A percentile compares a stretch with the other conserved stretches of the same genome.
Evolutionary conservation across 2,113 vertebrate genomes (phyloP).

Genomic region (Colinus virginianus): DNA sequence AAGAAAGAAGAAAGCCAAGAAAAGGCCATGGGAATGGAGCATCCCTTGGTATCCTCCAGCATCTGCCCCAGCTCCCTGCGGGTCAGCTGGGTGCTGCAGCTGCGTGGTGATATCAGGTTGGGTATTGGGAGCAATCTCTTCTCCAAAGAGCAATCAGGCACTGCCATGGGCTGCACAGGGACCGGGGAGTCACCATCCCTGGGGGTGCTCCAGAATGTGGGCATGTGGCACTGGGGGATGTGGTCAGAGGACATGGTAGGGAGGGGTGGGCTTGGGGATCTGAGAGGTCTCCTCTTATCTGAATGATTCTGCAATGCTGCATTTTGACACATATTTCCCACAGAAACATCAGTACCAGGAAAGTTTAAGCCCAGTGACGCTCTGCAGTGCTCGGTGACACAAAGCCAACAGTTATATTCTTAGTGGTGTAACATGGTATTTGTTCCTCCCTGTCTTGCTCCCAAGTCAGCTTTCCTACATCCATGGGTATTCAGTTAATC

Average conservation of each 20-base stretch:
- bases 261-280: too few species aligned
- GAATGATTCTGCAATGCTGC: not conserved
- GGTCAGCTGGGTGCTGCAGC: too few species aligned
- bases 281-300: too few species aligned
- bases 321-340: not conserved
- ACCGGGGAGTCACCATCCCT: too few species aligned
- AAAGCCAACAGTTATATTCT: not conserved
- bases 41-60: not conserved
- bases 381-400: not conserved
- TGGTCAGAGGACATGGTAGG: too few species aligned
- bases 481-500: conserved; percentile 30
- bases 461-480: conserved; percentile 6
- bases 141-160: too few species aligned
- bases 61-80: not conserved
- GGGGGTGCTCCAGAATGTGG: too few species aligned
- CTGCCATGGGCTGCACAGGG: too few species aligned
- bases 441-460: conserved; percentile 5
- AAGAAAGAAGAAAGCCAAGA: not conserved
- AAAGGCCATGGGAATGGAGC: not conserved
- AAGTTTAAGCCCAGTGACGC: not conserved
- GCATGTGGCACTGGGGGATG: too few species aligned
- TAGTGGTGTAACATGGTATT: not conserved
- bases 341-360: not conserved
- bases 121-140: too few species aligned
- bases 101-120: too few species aligned